Percentiles rank a stretch among this genome's conserved stretches.
These are phyloP conservation scores for Acipenser ruthenus DNA, from an alignment of 2,797 vertebrate genomes.

Conservation along the genomic window DNA sequence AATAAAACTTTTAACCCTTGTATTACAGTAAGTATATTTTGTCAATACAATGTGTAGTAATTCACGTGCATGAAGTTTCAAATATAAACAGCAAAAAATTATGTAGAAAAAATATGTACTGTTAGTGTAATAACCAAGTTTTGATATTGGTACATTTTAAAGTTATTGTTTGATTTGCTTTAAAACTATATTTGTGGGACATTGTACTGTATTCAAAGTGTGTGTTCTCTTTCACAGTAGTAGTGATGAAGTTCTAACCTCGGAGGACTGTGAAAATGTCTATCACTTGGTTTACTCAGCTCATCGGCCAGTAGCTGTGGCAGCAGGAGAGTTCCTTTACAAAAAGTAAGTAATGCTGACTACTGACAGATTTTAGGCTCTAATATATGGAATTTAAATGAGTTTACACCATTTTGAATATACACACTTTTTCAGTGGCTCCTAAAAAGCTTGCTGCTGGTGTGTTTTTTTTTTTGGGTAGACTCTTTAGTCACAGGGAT, in stretches of 20 bases:
- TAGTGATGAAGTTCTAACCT: conserved; percentile 92
- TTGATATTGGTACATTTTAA: too few relatives aligned
- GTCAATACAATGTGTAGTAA: background rate
- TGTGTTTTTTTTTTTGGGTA: conserved; percentile 35
- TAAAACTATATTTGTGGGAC: background rate
- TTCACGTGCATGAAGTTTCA: too few relatives aligned
- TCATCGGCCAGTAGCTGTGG: conserved; percentile 90
- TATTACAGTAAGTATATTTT: conserved; percentile 84
- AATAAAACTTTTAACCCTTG: conserved; percentile 96
- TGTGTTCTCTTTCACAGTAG: conserved; percentile 62
- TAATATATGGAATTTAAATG: too few relatives aligned
- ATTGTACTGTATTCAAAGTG: conserved; percentile 7
- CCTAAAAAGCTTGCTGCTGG: background rate
- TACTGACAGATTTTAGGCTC: background rate
- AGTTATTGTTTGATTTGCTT: background rate
- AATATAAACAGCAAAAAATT: too few relatives aligned
- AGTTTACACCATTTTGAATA: too few relatives aligned
- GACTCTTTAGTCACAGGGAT: conserved; percentile 92
- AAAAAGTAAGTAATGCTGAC: conserved; percentile 76
- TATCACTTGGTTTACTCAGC: conserved; percentile 98
- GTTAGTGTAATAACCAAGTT: too few relatives aligned
- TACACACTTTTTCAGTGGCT: too few relatives aligned
- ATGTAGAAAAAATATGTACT: too few relatives aligned
- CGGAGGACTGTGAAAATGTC: conserved; percentile 98
- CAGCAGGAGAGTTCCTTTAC: conserved; percentile 95